Conservation (phyloP, 2,888 invertebrate species). For the Napeogenes sylphis region DNA sequence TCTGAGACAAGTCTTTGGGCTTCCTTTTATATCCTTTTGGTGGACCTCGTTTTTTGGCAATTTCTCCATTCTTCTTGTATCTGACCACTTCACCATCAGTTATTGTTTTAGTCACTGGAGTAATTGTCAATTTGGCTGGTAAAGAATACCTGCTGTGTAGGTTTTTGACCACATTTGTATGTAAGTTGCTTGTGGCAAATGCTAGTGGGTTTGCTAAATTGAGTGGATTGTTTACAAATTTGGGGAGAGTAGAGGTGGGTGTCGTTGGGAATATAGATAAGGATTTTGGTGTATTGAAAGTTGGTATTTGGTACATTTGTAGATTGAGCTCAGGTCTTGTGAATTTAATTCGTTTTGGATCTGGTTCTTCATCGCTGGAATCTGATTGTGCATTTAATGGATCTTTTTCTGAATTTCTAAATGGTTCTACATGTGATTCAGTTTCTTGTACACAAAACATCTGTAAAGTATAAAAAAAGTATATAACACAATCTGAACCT, state of each 20-base stretch:
- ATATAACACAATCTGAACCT: not conserved
- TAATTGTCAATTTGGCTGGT: conserved; percentile 62
- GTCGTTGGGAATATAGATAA: conserved; percentile 58
- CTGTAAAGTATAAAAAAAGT: conserved; percentile 40
- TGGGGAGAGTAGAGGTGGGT: conserved; percentile 48
- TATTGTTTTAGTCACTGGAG: conserved; percentile 49
- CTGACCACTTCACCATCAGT: conserved; percentile 55
- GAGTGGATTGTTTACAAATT: conserved; percentile 67
- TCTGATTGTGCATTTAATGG: conserved; percentile 49
- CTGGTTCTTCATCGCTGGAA: conserved; percentile 64
- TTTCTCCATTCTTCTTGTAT: conserved; percentile 70
- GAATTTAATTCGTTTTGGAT: conserved; percentile 56
- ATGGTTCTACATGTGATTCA: conserved; percentile 56
- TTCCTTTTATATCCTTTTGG: conserved; percentile 71
- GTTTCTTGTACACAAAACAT: conserved; percentile 72
- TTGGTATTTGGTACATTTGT: conserved; percentile 68
- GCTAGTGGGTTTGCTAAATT: conserved; percentile 65
- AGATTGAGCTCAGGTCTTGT: conserved; percentile 55
- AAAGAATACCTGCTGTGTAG: conserved; percentile 58
- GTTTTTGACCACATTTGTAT: conserved; percentile 56
- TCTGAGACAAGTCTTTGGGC: conserved; percentile 61
- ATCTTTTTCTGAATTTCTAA: conserved; percentile 47
- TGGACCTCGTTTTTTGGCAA: conserved; percentile 68
- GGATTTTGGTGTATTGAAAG: conserved; percentile 58
- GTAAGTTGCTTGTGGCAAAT: conserved; percentile 45